Conservation (phyloP, 2,888 invertebrate species). For the Ectemnius cavifrons region DNA sequence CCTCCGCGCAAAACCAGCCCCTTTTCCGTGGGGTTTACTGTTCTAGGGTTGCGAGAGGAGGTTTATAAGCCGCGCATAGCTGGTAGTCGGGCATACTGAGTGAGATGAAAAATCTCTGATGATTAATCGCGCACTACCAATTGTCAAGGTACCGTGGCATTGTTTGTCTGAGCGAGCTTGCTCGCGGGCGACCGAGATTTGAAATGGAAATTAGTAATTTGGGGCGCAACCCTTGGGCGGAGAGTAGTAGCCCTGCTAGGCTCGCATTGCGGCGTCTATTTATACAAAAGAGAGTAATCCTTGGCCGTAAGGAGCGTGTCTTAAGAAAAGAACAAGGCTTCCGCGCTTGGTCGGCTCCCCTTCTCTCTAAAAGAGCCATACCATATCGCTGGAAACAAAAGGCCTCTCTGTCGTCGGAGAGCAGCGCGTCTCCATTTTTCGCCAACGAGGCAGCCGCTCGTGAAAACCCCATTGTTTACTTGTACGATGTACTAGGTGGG, state of each 20-base stretch:
- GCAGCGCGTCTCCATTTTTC: constrained; percentile 45
- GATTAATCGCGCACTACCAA: constrained; percentile 2
- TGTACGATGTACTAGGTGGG: constrained; percentile 16
- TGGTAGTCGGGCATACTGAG: background rate
- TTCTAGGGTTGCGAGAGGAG: constrained; percentile 2
- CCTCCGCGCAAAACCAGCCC: constrained; percentile 9
- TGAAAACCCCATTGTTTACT: constrained; percentile 54
- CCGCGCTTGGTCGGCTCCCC: constrained; percentile 27
- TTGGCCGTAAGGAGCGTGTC: background rate
- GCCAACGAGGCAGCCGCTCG: constrained; percentile 37
- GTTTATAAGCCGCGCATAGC: background rate
- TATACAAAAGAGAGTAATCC: constrained; percentile 5
- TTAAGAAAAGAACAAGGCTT: constrained; percentile 22
- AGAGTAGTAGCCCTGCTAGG: background rate
- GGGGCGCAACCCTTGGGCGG: background rate
- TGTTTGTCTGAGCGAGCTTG: background rate
- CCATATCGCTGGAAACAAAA: constrained; percentile 48
- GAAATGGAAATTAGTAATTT: constrained; percentile 7
- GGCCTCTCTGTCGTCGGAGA: constrained; percentile 29
- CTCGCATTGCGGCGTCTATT: background rate
- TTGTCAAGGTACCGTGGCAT: background rate
- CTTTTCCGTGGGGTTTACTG: background rate
- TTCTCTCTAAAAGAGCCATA: constrained; percentile 33
- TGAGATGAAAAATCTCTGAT: background rate
- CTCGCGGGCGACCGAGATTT: constrained; percentile 2